A percentile compares a stretch with the other conserved stretches of the same genome.
Evolutionary conservation across 2,797 vertebrate species (phyloP).

Genomic region (Pagetopsis macropterus): DNA sequence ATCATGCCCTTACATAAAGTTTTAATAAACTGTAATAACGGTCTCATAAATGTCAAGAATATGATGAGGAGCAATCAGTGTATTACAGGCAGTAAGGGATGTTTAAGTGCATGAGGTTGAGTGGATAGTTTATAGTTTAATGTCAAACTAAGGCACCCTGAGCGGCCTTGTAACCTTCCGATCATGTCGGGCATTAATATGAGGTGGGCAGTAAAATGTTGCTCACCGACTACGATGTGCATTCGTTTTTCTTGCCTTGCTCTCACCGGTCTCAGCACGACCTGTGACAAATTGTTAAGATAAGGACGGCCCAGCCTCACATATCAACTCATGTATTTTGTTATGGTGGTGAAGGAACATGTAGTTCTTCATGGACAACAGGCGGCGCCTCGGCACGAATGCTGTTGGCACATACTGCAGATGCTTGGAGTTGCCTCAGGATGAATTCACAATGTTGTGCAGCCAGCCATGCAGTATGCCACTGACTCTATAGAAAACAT

Average conservation of each 20-base stretch:
- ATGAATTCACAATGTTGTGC: constrained; percentile 43
- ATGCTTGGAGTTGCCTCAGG: constrained; percentile 39
- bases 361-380: constrained; percentile 14
- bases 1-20: constrained; percentile 35
- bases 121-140: constrained; percentile 27
- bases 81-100: constrained; percentile 12
- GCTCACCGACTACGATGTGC: background rate
- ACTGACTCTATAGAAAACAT: constrained; percentile 2
- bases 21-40: constrained; percentile 15
- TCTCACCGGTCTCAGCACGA: constrained; percentile 8
- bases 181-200: constrained; percentile 4
- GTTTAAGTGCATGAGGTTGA: constrained; percentile 36
- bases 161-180: constrained; percentile 25
- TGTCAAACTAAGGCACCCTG: constrained; percentile 12
- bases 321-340: background rate
- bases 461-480: constrained; percentile 27
- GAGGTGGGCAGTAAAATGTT: constrained; percentile 13
- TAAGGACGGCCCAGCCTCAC: constrained; percentile 9
- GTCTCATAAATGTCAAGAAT: constrained; percentile 45
- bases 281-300: constrained; percentile 28
- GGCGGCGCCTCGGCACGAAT: background rate
- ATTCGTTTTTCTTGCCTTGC: constrained; percentile 9
- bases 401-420: constrained; percentile 34
- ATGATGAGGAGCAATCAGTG: constrained; percentile 11
- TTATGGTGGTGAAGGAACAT: constrained; percentile 6